phyloP scores from a whole-genome alignment of 2,888 invertebrate species.

The Erpobdella octoculata region DNA sequence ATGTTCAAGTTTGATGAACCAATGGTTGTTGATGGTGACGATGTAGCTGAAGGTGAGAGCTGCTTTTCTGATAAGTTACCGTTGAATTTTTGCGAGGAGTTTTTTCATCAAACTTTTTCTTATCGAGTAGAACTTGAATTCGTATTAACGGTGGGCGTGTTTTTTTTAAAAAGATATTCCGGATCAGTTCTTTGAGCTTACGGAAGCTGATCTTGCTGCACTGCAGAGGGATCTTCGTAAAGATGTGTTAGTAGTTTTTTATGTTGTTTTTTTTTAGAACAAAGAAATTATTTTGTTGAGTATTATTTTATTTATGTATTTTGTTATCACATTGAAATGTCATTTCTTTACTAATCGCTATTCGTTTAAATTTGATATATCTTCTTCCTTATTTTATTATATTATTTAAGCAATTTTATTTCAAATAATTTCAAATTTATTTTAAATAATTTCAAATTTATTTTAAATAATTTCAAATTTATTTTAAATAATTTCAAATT shows the following conservation, averaged over 20 bases:
- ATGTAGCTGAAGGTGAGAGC: not conserved
- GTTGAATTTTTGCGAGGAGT: too few relatives aligned
- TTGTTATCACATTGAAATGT: too few relatives aligned
- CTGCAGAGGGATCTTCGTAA: constrained; percentile 66
- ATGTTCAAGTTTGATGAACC: constrained; percentile 56
- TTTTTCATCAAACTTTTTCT: not conserved
- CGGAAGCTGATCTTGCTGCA: constrained; percentile 70
- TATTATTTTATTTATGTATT: too few relatives aligned
- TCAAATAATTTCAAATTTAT: too few relatives aligned
- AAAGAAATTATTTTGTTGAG: not conserved
- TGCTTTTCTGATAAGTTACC: too few relatives aligned
- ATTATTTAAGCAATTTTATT: too few relatives aligned
- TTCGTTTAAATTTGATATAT: too few relatives aligned
- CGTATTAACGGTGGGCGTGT: not conserved
- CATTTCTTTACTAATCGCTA: too few relatives aligned
- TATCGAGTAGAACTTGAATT: not conserved
- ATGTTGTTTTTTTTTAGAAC: not conserved
- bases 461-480: too few relatives aligned
- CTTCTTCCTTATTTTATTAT: too few relatives aligned
- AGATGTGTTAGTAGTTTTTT: constrained; percentile 31
- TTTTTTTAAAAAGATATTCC: constrained; percentile 22
- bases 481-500: too few relatives aligned
- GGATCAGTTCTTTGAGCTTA: constrained; percentile 81
- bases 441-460: too few relatives aligned
- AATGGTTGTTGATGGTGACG: not conserved